phyloP scores from a whole-genome alignment of 2,797 vertebrate genomes.

The Spinus olivaceus region DNA sequence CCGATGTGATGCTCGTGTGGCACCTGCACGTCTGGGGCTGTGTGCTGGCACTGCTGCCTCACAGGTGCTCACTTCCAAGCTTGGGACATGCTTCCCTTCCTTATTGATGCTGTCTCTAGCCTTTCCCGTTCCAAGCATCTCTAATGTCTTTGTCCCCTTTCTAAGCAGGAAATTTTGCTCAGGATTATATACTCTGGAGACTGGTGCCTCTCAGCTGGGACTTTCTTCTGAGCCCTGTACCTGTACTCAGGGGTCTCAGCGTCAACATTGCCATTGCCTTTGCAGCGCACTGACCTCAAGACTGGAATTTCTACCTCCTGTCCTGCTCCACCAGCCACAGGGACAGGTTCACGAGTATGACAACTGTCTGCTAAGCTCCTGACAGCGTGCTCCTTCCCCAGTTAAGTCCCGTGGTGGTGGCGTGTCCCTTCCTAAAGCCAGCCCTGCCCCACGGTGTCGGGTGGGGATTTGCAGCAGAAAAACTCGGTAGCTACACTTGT shows the following conservation, averaged over 20 bases:
- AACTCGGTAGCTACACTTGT: not conserved
- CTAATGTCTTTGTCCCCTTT: not conserved
- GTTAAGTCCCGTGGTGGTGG: not conserved
- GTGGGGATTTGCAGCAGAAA: not conserved
- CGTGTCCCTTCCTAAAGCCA: not conserved
- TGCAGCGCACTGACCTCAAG: not conserved
- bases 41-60: not conserved
- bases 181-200: not conserved
- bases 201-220: not conserved
- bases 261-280: not conserved
- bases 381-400: not conserved
- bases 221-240: not conserved
- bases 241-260: not conserved
- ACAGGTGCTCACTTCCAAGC: not conserved
- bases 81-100: not conserved
- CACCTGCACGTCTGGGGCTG: not conserved
- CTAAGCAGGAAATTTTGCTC: not conserved
- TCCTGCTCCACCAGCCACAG: not conserved
- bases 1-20: rapidly evolving
- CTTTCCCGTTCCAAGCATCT: not conserved
- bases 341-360: not conserved
- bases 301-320: not conserved
- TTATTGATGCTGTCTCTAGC: not conserved
- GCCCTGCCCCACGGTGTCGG: not conserved
- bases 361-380: not conserved